Conservation (phyloP, 53 echinoderm and acorn worm genomes). For the Patiria pectinifera region DNA sequence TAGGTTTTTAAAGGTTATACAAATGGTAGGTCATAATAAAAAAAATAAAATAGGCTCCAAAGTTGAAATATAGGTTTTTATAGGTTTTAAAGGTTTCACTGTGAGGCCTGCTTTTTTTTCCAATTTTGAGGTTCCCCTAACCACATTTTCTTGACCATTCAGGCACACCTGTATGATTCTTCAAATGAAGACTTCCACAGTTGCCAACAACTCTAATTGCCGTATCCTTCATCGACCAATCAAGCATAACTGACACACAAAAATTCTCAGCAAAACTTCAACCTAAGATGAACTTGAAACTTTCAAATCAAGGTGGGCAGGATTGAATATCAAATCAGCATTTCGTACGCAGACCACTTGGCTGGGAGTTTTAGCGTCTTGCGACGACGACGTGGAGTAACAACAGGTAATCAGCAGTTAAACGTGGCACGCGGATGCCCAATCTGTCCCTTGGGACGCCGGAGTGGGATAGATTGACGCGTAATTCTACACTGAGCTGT, state of each 20-base stretch:
- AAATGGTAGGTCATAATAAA: too few species aligned
- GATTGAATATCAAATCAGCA: slow-evolving; percentile 26
- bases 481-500: slow-evolving; percentile 46
- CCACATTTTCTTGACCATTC: neutral
- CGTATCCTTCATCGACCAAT: neutral
- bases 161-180: neutral
- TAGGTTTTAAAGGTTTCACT: too few species aligned
- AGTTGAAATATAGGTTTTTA: neutral
- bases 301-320: slow-evolving; percentile 20
- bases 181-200: neutral
- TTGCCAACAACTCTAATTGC: neutral
- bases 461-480: neutral
- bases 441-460: neutral
- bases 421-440: neutral
- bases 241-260: neutral
- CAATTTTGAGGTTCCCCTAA: neutral
- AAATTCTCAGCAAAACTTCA: neutral
- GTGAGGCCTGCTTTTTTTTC: neutral
- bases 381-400: neutral
- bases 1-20: too few species aligned
- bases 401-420: slow-evolving; percentile 3
- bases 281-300: neutral
- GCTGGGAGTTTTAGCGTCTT: neutral
- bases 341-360: neutral
- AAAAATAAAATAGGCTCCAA: neutral